Conservation (phyloP, 1,140 invertebrate species). For the Bathynomus jamesi region DNA sequence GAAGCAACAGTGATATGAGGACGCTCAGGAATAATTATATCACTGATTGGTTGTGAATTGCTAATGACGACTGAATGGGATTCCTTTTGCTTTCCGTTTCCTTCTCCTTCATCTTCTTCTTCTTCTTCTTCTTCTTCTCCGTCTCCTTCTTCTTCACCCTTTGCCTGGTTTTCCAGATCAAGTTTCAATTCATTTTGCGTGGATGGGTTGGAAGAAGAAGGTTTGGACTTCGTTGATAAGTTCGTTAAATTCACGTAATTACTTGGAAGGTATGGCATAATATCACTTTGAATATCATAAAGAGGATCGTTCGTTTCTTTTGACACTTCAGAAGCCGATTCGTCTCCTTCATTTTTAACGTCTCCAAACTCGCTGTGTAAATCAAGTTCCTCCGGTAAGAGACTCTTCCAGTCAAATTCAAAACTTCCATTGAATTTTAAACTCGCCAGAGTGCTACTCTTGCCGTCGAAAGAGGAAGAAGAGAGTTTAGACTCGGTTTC, state of each 20-base stretch:
- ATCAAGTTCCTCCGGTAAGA: constrained; percentile 34
- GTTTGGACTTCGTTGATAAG: no score
- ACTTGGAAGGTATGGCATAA: constrained; percentile 37
- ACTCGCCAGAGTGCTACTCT: constrained; percentile 14
- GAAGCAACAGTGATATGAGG: constrained; percentile 61
- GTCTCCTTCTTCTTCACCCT: no score
- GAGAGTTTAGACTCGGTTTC: background rate
- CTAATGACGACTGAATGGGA: background rate
- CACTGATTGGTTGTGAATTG: background rate
- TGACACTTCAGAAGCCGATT: constrained; percentile 43
- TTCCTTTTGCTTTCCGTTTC: background rate
- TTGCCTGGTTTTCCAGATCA: no score
- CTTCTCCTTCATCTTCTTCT: no score
- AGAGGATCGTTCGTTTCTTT: constrained; percentile 31
- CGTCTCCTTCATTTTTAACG: constrained; percentile 61
- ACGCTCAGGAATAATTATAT: constrained; percentile 43
- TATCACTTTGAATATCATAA: constrained; percentile 38
- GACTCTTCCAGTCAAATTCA: constrained; percentile 33
- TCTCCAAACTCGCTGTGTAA: constrained; percentile 24
- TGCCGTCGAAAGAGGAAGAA: background rate
- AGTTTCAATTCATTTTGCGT: no score
- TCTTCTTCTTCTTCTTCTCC: no score
- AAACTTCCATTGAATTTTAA: constrained; percentile 24
- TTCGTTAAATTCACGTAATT: constrained; percentile 37
- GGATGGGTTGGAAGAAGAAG: no score